Percentiles rank a stretch among this genome's conserved stretches.
phyloP scores from a whole-genome alignment of 2,888 invertebrate genomes.

The Erebia ligea region DNA sequence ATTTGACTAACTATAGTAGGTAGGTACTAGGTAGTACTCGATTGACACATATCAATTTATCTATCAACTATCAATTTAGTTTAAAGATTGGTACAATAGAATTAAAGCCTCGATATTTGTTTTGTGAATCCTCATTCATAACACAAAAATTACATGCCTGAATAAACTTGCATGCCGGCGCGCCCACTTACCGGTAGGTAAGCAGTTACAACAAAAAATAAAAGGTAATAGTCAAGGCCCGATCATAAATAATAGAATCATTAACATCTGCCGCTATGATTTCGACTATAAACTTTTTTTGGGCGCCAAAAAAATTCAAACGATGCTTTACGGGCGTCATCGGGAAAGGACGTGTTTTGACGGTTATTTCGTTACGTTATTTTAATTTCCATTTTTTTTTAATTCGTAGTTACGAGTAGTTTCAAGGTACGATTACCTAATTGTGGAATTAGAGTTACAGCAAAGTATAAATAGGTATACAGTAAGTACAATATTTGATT shows the following conservation, averaged over 20 bases:
- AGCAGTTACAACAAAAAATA: conserved; percentile 47
- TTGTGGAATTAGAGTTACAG: background rate
- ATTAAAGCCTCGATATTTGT: conserved; percentile 21
- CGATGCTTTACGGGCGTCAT: conserved; percentile 61
- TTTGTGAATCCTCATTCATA: conserved; percentile 39
- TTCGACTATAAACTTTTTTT: conserved; percentile 73
- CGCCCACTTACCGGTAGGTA: conserved; percentile 48
- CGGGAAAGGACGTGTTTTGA: conserved; percentile 69
- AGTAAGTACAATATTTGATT: too few species aligned
- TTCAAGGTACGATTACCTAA: background rate
- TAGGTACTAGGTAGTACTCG: too few species aligned
- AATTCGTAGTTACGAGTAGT: background rate
- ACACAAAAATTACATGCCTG: conserved; percentile 57
- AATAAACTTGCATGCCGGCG: conserved; percentile 45
- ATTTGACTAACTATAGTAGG: too few species aligned
- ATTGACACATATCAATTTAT: too few species aligned
- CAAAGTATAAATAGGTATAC: too few species aligned
- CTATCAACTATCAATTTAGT: too few species aligned
- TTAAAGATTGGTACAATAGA: too few species aligned
- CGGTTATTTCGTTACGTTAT: conserved; percentile 61
- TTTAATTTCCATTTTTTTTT: conserved; percentile 4
- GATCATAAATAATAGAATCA: conserved; percentile 81
- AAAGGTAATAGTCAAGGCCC: conserved; percentile 60
- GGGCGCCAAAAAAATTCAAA: conserved; percentile 54
- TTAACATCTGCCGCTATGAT: conserved; percentile 80